These are phyloP conservation scores for Drosophila busckii DNA, from an alignment of 1,140 invertebrate genomes.

Conservation along the genomic window DNA sequence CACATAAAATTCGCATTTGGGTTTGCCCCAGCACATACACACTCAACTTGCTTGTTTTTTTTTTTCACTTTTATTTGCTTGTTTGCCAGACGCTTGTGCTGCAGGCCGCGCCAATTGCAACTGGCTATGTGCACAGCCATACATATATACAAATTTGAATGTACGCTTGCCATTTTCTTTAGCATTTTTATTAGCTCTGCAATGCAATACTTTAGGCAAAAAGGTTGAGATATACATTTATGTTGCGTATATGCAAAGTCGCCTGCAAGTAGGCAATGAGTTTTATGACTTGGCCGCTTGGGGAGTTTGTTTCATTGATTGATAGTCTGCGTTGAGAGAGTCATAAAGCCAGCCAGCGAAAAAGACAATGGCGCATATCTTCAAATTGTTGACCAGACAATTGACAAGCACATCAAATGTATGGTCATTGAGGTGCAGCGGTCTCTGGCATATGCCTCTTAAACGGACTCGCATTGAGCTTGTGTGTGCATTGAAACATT, in stretches of 20 bases:
- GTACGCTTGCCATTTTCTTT: no score
- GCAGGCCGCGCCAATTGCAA: no score
- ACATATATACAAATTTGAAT: no score
- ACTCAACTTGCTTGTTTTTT: no score
- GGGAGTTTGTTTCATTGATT: constrained; percentile 47
- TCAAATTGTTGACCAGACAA: constrained; percentile 45
- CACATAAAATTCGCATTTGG: constrained; percentile 50
- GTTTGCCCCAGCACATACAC: constrained; percentile 29
- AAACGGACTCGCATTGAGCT: neutral
- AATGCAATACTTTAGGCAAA: no score
- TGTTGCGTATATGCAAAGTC: constrained; percentile 36
- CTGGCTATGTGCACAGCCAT: no score
- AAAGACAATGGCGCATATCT: constrained; percentile 30
- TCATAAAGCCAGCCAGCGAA: constrained; percentile 43
- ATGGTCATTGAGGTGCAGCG: constrained; percentile 4
- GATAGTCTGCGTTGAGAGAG: constrained; percentile 23
- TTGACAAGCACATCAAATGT: constrained; percentile 57
- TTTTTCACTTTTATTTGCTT: neutral
- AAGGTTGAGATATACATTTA: no score
- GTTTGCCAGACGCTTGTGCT: no score
- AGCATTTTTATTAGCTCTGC: neutral
- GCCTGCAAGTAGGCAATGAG: constrained; percentile 14
- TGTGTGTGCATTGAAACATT: neutral
- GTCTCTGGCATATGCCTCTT: neutral
- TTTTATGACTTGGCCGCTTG: constrained; percentile 18